Evolutionary conservation across 2,888 invertebrate genomes (phyloP), one percentile per base, ranked within the genome.

Genomic region (Tryphoninae sp.): DNA sequence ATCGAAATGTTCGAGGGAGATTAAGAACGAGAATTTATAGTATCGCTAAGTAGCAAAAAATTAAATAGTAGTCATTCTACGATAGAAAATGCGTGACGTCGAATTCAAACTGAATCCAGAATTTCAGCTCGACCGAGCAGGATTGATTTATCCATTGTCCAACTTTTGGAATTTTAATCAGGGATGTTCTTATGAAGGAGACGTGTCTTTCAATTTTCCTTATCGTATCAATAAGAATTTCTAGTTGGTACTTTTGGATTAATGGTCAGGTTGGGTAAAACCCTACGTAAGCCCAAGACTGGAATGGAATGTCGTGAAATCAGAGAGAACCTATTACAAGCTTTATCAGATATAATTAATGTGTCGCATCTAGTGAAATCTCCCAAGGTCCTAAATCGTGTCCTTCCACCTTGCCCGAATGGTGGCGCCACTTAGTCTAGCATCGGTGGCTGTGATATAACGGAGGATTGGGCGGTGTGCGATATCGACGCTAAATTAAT

Each of bases 401-500:
- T 81, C 71, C 69, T 76, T 76, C 58, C 40, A 65, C 55, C 16
- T 73, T 59, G 40, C 51, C 26, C 22, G 33, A 45, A 11, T n/a
- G 45, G n/a, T 55, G n/a, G 62, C n/a, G 53, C 69, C 51, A 77
- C 33, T 67, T 33, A 67, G 67, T 33, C 59, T 59, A 22, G 62
- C 42, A 71, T 53, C 51, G 42, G 42, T 40, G 19, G 59, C 49
- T 4, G 62, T 77, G 67, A 71, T 71, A 53, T 64, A 78, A 78
- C 67, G 49, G 2, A 42, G 62, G 61, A 22, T 77, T 45, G 71
- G 51, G 42, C 59, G 45, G 71, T 6, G 59, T 40, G 78, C 75
- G 83, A 81, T 84, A 84, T 82, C 83, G 83, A 72, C 75, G 79
- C 74, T 68, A 73, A 83, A 84, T 84, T 84, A 84, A 84, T 84